Conservation (phyloP, 2,888 invertebrate species). For the Cataglyphis livida region DNA sequence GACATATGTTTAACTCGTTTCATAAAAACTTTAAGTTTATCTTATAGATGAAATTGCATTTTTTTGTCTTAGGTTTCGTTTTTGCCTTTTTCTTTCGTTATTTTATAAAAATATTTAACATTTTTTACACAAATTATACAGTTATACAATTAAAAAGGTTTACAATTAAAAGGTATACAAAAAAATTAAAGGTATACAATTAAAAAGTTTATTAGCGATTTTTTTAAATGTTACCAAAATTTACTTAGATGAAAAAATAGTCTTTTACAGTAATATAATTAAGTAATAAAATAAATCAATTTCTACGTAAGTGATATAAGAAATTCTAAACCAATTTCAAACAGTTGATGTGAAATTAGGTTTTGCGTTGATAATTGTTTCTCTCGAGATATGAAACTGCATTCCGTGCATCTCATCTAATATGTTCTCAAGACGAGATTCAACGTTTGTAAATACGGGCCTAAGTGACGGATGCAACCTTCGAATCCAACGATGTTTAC, state of each 20-base stretch:
- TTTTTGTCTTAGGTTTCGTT: not conserved
- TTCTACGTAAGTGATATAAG: not conserved
- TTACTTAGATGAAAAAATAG: not conserved
- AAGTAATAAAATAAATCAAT: constrained; percentile 21
- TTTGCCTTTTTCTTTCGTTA: not conserved
- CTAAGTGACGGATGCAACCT: constrained; percentile 66
- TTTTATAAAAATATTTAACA: not conserved
- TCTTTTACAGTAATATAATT: not conserved
- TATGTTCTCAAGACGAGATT: not conserved
- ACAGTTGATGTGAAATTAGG: not conserved
- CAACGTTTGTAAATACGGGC: constrained; percentile 57
- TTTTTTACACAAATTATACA: not conserved
- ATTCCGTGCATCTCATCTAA: constrained; percentile 4
- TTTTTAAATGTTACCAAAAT: not conserved
- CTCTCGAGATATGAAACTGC: constrained; percentile 14
- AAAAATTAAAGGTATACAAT: too few relatives aligned
- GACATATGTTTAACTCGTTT: not conserved
- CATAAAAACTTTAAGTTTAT: not conserved
- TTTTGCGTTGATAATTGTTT: constrained; percentile 20
- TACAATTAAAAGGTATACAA: too few relatives aligned
- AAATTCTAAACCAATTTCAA: not conserved
- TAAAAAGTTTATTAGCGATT: not conserved
- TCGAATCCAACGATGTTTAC: constrained; percentile 71
- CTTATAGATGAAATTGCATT: not conserved
- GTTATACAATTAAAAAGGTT: not conserved